Evolutionary conservation across 2,797 vertebrate genomes (phyloP).

Genomic region (Myotis myotis): DNA sequence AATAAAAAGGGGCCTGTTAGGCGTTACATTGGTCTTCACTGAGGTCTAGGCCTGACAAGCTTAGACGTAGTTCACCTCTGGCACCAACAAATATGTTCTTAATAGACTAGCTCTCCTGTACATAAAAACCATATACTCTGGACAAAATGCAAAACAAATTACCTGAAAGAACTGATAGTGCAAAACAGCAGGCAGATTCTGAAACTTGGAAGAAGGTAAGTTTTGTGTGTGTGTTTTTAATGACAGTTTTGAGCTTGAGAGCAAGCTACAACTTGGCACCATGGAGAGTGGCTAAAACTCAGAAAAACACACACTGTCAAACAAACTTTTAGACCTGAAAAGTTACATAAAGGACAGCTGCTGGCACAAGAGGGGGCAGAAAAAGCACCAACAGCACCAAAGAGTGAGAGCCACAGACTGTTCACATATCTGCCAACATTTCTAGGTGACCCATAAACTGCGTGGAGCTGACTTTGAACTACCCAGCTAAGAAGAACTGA

Average conservation of each 20-base stretch:
- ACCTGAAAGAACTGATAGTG: neutral
- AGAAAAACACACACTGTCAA: neutral
- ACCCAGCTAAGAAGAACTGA: neutral
- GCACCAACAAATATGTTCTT: neutral
- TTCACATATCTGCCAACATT: neutral
- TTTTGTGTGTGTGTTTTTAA: neutral
- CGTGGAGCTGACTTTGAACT: neutral
- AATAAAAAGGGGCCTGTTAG: neutral
- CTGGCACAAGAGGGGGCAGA: neutral
- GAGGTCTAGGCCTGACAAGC: neutral
- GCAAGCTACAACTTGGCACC: neutral
- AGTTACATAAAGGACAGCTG: neutral
- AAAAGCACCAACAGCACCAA: neutral
- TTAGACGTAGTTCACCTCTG: neutral
- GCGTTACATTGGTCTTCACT: neutral
- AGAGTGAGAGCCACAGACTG: neutral
- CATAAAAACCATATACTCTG: neutral
- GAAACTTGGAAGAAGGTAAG: neutral
- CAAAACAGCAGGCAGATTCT: constrained; percentile 17
- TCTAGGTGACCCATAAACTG: neutral
- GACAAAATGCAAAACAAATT: constrained; percentile 17
- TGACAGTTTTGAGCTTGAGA: neutral
- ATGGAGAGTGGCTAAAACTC: neutral
- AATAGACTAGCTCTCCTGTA: neutral
- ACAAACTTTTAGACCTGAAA: neutral